Conservation (phyloP, 53 echinoderm and acorn worm genomes). For the Mesocentrotus franciscanus region DNA sequence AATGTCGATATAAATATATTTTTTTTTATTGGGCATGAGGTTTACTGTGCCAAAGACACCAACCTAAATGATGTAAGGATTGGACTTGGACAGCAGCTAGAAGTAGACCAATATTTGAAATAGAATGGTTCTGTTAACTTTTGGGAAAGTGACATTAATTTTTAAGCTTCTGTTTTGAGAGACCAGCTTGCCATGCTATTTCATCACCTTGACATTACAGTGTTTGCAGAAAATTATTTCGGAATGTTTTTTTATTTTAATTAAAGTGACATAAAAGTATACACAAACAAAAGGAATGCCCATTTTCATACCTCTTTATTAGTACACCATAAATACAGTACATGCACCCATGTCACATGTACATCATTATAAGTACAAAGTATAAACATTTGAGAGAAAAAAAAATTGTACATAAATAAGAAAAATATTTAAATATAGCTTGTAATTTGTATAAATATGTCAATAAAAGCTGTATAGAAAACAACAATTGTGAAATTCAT, state of each 20-base stretch:
- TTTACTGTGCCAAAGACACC: slow-evolving; percentile 48
- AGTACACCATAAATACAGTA: not conserved
- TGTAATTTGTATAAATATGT: not conserved
- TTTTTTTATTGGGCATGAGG: not conserved
- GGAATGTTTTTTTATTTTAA: no score
- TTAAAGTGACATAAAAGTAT: not conserved
- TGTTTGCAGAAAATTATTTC: no score
- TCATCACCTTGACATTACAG: no score
- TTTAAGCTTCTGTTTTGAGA: no score
- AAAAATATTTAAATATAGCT: not conserved
- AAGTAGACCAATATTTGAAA: not conserved
- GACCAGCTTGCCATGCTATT: no score
- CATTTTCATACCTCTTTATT: slow-evolving; percentile 29
- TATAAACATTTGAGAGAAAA: not conserved
- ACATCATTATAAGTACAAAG: not conserved
- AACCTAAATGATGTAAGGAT: slow-evolving; percentile 71
- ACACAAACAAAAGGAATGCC: not conserved
- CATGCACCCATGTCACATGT: not conserved
- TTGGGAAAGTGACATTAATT: no score
- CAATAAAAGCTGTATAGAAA: not conserved
- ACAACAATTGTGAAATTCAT: not conserved
- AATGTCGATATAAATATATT: no score
- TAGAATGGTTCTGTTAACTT: not conserved
- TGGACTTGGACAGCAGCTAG: slow-evolving; percentile 61
- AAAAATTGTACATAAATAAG: slow-evolving; percentile 14